phyloP scores from a whole-genome alignment of 1,140 invertebrate genomes.

The Hetaerina americana region DNA sequence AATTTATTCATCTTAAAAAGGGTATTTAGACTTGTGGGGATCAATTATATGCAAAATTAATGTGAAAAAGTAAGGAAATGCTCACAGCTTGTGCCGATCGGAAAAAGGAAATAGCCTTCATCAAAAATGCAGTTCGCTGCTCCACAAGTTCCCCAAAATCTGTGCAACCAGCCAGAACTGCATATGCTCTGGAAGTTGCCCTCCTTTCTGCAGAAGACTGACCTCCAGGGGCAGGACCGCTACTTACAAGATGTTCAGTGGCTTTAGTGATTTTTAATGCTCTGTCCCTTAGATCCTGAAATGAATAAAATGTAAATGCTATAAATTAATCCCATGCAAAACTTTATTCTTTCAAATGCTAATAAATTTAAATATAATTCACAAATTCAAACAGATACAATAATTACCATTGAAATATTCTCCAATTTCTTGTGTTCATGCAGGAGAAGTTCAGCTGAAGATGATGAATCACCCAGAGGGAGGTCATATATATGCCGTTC shows the following conservation, averaged over 20 bases:
- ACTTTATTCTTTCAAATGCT: no score
- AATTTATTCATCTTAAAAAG: no score
- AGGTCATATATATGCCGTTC: not conserved
- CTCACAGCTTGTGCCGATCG: slow-evolving; percentile 51
- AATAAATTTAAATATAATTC: no score
- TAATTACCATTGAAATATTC: slow-evolving; percentile 49
- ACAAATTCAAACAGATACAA: no score
- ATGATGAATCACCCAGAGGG: slow-evolving; percentile 44
- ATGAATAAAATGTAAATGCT: slow-evolving; percentile 10
- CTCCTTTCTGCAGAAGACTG: slow-evolving; percentile 27
- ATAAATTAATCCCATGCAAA: no score
- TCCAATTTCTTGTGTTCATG: slow-evolving; percentile 57
- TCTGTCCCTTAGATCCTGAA: slow-evolving; percentile 55
- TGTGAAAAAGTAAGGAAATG: slow-evolving; percentile 7
- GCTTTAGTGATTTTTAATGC: slow-evolving; percentile 62
- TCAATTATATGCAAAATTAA: not conserved
- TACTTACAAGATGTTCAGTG: slow-evolving; percentile 57
- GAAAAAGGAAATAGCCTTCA: slow-evolving; percentile 60
- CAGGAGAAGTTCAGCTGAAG: slow-evolving; percentile 51
- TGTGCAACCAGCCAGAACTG: slow-evolving; percentile 54
- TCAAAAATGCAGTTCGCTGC: slow-evolving; percentile 49
- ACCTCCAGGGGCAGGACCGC: slow-evolving; percentile 53
- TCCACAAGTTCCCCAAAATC: slow-evolving; percentile 61
- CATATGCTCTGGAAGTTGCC: slow-evolving; percentile 54
- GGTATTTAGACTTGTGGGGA: not conserved